Evolutionary conservation across 2,888 invertebrate genomes (phyloP).

Genomic region (Pollenia angustigena): DNA sequence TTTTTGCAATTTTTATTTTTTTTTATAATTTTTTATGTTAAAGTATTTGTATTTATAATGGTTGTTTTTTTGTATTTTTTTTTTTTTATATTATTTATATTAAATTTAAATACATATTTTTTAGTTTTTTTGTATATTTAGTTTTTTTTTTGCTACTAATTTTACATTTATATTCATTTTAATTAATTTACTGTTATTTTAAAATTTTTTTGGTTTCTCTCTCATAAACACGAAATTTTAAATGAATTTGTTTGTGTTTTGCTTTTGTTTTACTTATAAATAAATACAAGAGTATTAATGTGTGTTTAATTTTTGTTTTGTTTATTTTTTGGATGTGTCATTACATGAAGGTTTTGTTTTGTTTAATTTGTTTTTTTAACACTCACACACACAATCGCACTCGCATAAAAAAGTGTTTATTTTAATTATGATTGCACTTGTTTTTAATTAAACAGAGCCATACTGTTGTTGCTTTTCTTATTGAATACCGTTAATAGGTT

Average conservation of each 20-base stretch:
- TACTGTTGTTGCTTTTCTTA: background rate
- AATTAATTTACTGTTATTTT: background rate
- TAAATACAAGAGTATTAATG: slow-evolving; percentile 27
- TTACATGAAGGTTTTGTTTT: slow-evolving; percentile 45
- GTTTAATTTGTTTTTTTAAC: slow-evolving; percentile 25
- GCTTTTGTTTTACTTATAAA: slow-evolving; percentile 66
- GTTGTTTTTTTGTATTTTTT: slow-evolving; percentile 32
- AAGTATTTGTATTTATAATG: slow-evolving; percentile 35
- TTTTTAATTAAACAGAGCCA: background rate
- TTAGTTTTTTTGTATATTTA: slow-evolving; percentile 68
- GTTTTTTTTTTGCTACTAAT: slow-evolving; percentile 61
- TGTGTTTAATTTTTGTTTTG: slow-evolving; percentile 35
- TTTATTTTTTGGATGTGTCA: slow-evolving; percentile 68
- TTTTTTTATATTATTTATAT: slow-evolving; percentile 55
- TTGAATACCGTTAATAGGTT: slow-evolving; percentile 14
- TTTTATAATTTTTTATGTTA: slow-evolving; percentile 43
- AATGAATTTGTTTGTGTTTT: slow-evolving; percentile 69
- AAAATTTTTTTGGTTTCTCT: slow-evolving; percentile 33
- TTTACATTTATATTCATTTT: slow-evolving; percentile 47
- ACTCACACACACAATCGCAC: background rate
- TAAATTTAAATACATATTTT: slow-evolving; percentile 76
- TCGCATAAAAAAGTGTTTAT: background rate
- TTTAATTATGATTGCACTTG: background rate
- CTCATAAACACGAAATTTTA: slow-evolving; percentile 12
- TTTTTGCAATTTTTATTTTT: slow-evolving; percentile 53